phyloP scores from a whole-genome alignment of 2,797 vertebrate genomes.

The Lagocephalus sceleratus region DNA sequence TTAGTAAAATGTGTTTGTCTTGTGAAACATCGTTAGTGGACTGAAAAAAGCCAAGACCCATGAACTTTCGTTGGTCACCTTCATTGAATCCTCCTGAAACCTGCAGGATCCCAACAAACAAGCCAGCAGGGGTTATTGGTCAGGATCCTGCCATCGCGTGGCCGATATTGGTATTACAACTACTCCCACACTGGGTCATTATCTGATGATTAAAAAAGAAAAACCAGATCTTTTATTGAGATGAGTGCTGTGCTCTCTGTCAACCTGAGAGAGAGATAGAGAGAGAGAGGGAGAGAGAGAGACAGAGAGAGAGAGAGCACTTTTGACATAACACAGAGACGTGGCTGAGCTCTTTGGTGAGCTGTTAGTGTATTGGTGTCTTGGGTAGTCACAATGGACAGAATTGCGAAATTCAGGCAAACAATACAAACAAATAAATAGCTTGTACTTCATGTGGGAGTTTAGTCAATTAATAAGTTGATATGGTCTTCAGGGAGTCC shows the following conservation, averaged over 20 bases:
- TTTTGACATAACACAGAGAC: background rate
- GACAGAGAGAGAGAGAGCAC: background rate
- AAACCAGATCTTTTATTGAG: constrained; percentile 39
- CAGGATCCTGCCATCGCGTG: constrained; percentile 44
- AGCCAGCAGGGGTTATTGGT: background rate
- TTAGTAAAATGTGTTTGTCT: background rate
- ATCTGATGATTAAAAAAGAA: constrained; percentile 64
- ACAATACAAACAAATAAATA: background rate
- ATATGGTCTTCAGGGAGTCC: no score
- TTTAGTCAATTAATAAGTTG: no score
- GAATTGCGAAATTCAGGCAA: background rate
- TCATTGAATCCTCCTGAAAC: background rate
- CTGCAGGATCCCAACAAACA: background rate
- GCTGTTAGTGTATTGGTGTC: no score
- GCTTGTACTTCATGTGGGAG: no score
- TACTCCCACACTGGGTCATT: constrained; percentile 61
- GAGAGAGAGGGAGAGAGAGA: background rate
- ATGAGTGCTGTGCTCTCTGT: constrained; percentile 17
- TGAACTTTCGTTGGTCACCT: no score
- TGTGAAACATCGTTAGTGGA: constrained; percentile 5
- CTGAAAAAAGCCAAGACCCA: background rate
- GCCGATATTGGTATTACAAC: constrained; percentile 24
- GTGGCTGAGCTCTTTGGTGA: background rate
- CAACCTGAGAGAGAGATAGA: background rate
- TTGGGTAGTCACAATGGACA: constrained; percentile 2